Conservation (phyloP, 2,797 vertebrate genomes). For the Pangasius macronema region DNA sequence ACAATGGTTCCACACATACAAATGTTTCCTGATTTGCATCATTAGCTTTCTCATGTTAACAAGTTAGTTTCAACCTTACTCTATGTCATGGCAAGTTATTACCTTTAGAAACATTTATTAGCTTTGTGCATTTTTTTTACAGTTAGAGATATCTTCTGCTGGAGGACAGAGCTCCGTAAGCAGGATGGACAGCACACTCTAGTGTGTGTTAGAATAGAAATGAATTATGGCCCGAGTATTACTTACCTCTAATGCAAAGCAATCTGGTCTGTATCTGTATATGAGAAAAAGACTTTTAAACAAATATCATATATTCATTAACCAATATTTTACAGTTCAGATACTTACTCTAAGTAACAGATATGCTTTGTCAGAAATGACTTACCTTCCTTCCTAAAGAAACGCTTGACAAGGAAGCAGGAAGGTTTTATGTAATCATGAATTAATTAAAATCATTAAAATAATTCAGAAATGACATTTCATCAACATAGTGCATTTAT, state of each 20-base stretch:
- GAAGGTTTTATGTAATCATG: not conserved
- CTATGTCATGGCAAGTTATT: not conserved
- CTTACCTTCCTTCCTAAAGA: conserved; percentile 13
- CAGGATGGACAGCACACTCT: conserved; percentile 11
- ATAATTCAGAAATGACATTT: not conserved
- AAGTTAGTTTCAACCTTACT: not conserved
- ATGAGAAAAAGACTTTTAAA: not conserved
- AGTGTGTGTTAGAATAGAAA: conserved; percentile 8
- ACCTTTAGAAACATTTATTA: not conserved
- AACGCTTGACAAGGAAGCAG: not conserved
- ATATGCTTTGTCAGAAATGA: not conserved
- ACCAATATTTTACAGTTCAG: not conserved
- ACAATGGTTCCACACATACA: not conserved
- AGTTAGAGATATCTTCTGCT: not conserved
- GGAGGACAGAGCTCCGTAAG: not conserved
- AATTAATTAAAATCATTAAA: not conserved
- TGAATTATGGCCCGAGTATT: not conserved
- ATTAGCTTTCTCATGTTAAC: not conserved
- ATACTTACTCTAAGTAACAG: not conserved
- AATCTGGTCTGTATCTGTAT: conserved; percentile 16
- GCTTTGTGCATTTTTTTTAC: not conserved
- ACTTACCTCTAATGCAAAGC: conserved; percentile 16
- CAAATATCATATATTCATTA: not conserved
- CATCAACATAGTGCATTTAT: conserved; percentile 22
- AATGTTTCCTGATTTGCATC: not conserved